A percentile compares a stretch with the other conserved stretches of the same genome.
Evolutionary conservation across 1,140 invertebrate genomes (phyloP).

Genomic region (Cherax quadricarinatus): DNA sequence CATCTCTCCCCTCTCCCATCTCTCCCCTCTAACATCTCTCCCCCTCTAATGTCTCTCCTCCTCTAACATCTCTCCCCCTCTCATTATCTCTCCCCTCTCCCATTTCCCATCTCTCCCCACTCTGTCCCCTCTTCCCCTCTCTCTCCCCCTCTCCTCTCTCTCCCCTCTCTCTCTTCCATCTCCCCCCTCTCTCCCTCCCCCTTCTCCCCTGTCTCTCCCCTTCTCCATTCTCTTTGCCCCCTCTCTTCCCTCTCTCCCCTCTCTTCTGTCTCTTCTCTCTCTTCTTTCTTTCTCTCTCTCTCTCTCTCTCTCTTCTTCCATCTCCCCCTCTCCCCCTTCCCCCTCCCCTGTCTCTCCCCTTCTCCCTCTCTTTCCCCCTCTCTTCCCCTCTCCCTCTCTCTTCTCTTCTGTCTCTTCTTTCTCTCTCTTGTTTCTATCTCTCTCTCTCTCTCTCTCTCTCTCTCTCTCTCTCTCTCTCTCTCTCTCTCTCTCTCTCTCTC

Average conservation of each 20-base stretch:
- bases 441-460: background rate
- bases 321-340: background rate
- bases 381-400: background rate
- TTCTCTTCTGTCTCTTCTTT: background rate
- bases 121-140: too few relatives aligned
- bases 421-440: too few relatives aligned
- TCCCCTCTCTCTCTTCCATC: background rate
- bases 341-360: background rate
- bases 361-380: background rate
- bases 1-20: too few relatives aligned
- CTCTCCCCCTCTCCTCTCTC: background rate
- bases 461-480: background rate
- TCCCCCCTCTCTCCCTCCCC: background rate
- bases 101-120: too few relatives aligned
- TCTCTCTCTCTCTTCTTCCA: background rate
- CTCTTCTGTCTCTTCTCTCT: background rate
- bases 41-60: too few relatives aligned
- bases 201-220: background rate
- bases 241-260: background rate
- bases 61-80: too few relatives aligned
- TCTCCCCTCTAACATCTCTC: too few relatives aligned
- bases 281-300: background rate
- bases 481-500: background rate
- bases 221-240: background rate
- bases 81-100: too few relatives aligned